Percentiles rank a stretch among this genome's conserved stretches.
Conservation (phyloP, 2,113 vertebrate species). For the Ceyx margarethae region DNA sequence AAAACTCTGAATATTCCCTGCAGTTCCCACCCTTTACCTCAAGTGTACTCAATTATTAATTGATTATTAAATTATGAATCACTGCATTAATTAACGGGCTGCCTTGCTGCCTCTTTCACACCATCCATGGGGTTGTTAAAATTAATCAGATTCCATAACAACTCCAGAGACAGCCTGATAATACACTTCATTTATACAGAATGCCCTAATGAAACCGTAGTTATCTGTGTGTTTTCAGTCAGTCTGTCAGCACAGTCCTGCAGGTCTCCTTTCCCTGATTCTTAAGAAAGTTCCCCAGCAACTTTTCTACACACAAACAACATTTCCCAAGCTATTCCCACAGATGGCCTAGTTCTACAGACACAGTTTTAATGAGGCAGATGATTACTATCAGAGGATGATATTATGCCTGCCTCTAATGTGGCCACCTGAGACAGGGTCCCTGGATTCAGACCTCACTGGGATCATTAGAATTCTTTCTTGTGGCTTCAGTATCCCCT, state of each 20-base stretch:
- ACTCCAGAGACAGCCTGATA: not conserved
- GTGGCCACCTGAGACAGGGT: not conserved
- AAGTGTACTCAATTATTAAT: conserved; percentile 40
- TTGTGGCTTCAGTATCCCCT: not conserved
- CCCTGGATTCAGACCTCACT: not conserved
- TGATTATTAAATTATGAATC: conserved; percentile 32
- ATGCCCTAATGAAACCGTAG: not conserved
- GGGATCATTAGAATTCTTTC: not conserved
- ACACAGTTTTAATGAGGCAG: not conserved
- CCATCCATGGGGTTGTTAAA: not conserved
- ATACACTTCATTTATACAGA: not conserved
- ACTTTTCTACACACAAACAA: not conserved
- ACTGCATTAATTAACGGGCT: not conserved
- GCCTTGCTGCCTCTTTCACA: not conserved
- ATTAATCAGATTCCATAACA: not conserved
- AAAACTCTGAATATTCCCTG: not conserved
- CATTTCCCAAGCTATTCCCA: not conserved
- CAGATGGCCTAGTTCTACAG: not conserved
- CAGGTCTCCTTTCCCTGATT: not conserved
- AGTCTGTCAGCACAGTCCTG: not conserved
- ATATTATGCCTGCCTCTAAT: not conserved
- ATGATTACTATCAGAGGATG: not conserved
- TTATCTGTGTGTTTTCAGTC: not conserved
- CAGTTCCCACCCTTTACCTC: not conserved
- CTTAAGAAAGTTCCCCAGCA: not conserved